Conservation (phyloP, 1,140 invertebrate genomes). For the Drosophila novamexicana region DNA sequence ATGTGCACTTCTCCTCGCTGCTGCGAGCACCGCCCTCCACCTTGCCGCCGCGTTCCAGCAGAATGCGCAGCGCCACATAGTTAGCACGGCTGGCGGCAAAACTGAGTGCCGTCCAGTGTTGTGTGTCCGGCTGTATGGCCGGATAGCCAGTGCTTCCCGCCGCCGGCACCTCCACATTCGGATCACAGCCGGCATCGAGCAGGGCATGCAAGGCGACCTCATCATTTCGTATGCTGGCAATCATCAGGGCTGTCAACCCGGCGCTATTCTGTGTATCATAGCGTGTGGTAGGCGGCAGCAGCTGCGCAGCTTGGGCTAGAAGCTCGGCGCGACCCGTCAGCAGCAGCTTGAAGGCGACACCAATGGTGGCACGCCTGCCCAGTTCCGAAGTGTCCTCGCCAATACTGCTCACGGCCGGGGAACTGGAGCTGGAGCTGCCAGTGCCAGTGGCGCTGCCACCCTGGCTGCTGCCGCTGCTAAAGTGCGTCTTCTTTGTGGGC, state of each 20-base stretch:
- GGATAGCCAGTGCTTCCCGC: slow-evolving; percentile 75
- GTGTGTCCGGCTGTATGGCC: slow-evolving; percentile 88
- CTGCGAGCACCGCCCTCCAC: slow-evolving; percentile 93
- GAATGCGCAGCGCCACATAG: slow-evolving; percentile 86
- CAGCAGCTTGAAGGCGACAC: slow-evolving; percentile 92
- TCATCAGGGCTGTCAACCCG: slow-evolving; percentile 92
- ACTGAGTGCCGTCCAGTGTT: slow-evolving; percentile 91
- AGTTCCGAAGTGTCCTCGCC: slow-evolving; percentile 80
- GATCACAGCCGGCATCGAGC: slow-evolving; percentile 91
- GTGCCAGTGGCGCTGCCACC: slow-evolving; percentile 42
- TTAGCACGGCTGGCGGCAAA: slow-evolving; percentile 88
- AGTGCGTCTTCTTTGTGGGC: slow-evolving; percentile 78
- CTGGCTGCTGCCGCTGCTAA: slow-evolving; percentile 35
- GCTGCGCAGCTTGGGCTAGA: slow-evolving; percentile 90
- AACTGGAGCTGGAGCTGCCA: slow-evolving; percentile 47
- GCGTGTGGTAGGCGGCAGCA: slow-evolving; percentile 90
- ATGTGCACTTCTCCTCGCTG: slow-evolving; percentile 93
- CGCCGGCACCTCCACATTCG: slow-evolving; percentile 89
- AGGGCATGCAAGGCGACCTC: slow-evolving; percentile 89
- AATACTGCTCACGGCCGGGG: slow-evolving; percentile 56
- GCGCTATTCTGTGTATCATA: slow-evolving; percentile 91
- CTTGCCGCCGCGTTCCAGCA: slow-evolving; percentile 91
- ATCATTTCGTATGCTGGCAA: slow-evolving; percentile 91
- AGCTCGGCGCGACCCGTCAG: slow-evolving; percentile 91
- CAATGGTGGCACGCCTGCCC: slow-evolving; percentile 88